A percentile compares a stretch with the other conserved stretches of the same genome.
Evolutionary conservation across 2,113 vertebrate species (phyloP).

Genomic region (Athene noctua): DNA sequence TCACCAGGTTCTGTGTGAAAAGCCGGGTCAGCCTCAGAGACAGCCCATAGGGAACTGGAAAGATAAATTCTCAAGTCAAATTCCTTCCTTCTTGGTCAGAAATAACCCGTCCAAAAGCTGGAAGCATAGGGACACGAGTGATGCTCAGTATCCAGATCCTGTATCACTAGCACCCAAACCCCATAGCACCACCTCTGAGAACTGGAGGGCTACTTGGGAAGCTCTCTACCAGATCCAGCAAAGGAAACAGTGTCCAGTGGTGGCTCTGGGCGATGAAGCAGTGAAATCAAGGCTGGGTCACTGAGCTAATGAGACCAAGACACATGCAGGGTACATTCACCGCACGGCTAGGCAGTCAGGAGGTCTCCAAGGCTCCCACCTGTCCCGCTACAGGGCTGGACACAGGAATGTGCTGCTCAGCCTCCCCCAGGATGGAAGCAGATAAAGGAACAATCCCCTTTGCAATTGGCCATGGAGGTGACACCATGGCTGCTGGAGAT

Average conservation of each 20-base stretch:
- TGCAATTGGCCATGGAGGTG: neutral
- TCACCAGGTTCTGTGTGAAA: constrained; percentile 85
- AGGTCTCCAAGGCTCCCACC: neutral
- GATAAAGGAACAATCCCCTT: neutral
- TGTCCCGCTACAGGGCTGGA: neutral
- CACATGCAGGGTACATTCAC: neutral
- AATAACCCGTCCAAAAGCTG: neutral
- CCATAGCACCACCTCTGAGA: neutral
- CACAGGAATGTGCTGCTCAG: neutral
- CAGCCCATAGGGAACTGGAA: constrained; percentile 85
- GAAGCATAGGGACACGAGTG: neutral
- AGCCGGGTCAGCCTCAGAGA: constrained; percentile 86
- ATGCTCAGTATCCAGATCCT: neutral
- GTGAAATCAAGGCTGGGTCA: neutral
- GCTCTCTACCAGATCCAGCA: neutral
- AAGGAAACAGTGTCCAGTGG: neutral
- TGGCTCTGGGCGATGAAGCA: neutral
- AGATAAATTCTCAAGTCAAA: neutral
- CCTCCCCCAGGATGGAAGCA: neutral
- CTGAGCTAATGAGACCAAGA: neutral
- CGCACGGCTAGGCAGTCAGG: rapidly evolving
- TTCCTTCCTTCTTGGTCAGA: neutral
- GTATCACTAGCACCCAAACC: neutral
- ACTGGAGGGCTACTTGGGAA: neutral
- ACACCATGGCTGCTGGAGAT: neutral